Conservation (phyloP, 2,888 invertebrate species). For the Serripes groenlandicus region DNA sequence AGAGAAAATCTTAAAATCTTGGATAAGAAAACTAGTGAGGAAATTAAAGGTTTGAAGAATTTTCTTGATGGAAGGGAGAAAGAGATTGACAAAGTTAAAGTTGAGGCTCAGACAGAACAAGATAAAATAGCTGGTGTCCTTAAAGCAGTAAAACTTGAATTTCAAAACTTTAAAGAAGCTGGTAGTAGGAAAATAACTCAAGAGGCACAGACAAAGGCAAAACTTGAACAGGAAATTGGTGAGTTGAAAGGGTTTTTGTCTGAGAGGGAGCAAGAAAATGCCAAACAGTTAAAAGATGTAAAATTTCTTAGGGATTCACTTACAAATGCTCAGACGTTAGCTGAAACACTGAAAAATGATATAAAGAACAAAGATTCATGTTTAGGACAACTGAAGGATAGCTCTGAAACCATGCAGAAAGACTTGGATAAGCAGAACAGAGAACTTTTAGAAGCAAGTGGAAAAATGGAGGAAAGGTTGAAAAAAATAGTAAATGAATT, state of each 20-base stretch:
- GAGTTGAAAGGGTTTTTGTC: conserved; percentile 41
- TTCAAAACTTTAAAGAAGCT: conserved; percentile 61
- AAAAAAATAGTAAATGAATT: conserved; percentile 50
- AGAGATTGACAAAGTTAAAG: conserved; percentile 63
- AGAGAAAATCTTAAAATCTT: conserved; percentile 62
- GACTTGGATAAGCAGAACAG: conserved; percentile 50
- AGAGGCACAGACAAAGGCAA: conserved; percentile 60
- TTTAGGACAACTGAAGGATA: conserved; percentile 47
- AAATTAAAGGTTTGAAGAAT: conserved; percentile 63
- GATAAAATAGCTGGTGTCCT: conserved; percentile 54
- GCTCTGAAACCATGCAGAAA: conserved; percentile 52
- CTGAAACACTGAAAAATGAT: conserved; percentile 60
- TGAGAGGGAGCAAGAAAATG: conserved; percentile 54
- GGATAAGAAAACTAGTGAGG: conserved; percentile 61
- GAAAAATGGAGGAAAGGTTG: conserved; percentile 36
- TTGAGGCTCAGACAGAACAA: conserved; percentile 49
- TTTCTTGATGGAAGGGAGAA: conserved; percentile 70
- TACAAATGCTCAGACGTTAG: conserved; percentile 62
- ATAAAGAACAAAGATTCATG: conserved; percentile 55
- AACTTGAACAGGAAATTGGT: conserved; percentile 58
- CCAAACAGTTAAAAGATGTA: conserved; percentile 58
- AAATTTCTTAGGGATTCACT: conserved; percentile 63
- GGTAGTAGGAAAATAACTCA: conserved; percentile 48
- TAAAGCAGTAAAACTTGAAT: conserved; percentile 54
- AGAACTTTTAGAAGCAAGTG: conserved; percentile 36